Percentiles rank a stretch among this genome's conserved stretches.
Evolutionary conservation across 2,888 invertebrate genomes (phyloP).

Genomic region (Drosophila nigritarsus): DNA sequence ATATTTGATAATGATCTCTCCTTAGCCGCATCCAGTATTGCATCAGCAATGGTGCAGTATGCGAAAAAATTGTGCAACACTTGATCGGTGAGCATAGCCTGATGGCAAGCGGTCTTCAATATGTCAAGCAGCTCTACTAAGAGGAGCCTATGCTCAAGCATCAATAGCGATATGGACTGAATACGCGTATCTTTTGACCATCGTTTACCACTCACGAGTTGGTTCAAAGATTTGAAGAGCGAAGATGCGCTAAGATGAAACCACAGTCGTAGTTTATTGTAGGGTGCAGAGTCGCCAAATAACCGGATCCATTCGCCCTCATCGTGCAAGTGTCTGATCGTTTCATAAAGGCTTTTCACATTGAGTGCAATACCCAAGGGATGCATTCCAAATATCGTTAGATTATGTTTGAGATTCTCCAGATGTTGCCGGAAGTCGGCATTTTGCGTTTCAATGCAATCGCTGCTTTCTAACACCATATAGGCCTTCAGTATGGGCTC

Average conservation of each 20-base stretch:
- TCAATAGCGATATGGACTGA: conserved; percentile 37
- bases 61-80: conserved; percentile 69
- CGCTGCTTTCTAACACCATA: conserved; percentile 39
- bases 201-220: background rate
- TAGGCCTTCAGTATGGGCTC: conserved; percentile 61
- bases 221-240: conserved; percentile 55
- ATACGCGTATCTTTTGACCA: conserved; percentile 28
- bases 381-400: background rate
- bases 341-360: conserved; percentile 57
- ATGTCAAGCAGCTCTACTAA: conserved; percentile 72
- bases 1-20: background rate
- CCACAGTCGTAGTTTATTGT: conserved; percentile 52
- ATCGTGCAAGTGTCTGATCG: conserved; percentile 65
- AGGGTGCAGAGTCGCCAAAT: conserved; percentile 60
- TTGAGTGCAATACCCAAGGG: conserved; percentile 27
- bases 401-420: conserved; percentile 13
- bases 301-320: conserved; percentile 50
- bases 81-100: conserved; percentile 67
- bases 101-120: conserved; percentile 72
- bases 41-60: conserved; percentile 71
- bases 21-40: conserved; percentile 66
- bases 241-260: conserved; percentile 58
- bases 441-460: conserved; percentile 53
- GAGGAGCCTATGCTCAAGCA: conserved; percentile 59
- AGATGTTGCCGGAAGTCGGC: conserved; percentile 49